Evolutionary conservation across 2,888 invertebrate genomes (phyloP).

Genomic region (Drosophila testacea): DNA sequence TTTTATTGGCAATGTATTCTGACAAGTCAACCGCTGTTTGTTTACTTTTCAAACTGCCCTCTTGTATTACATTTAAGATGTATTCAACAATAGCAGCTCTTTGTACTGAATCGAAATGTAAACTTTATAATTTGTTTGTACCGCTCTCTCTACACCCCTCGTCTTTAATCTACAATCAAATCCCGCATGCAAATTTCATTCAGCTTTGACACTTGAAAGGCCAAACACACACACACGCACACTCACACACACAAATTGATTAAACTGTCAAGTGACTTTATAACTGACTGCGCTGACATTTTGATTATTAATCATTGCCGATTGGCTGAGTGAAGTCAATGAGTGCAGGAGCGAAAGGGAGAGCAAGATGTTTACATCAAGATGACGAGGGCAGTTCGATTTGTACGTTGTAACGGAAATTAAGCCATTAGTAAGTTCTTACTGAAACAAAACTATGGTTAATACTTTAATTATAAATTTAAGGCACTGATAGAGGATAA

Average conservation of each 20-base stretch:
- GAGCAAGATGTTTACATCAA: neutral
- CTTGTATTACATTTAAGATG: conserved; percentile 11
- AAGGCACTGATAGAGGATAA: too few species aligned
- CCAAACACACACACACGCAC: conserved; percentile 35
- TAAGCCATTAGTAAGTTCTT: neutral
- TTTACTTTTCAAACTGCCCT: conserved; percentile 23
- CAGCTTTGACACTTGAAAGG: conserved; percentile 43
- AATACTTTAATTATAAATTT: too few species aligned
- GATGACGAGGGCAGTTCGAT: conserved; percentile 25
- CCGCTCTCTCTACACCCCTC: neutral
- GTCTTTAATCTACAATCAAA: conserved; percentile 14
- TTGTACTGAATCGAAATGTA: conserved; percentile 21
- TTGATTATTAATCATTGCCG: conserved; percentile 80
- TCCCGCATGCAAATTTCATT: conserved; percentile 54
- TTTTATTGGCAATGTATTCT: conserved; percentile 45
- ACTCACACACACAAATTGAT: conserved; percentile 65
- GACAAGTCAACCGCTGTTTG: conserved; percentile 41
- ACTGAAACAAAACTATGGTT: neutral
- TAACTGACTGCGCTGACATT: conserved; percentile 75
- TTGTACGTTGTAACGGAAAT: neutral
- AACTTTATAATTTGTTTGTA: conserved; percentile 62
- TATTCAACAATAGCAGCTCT: conserved; percentile 14
- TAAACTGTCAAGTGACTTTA: conserved; percentile 81
- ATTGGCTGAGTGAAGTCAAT: conserved; percentile 56
- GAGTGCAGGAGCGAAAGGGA: conserved; percentile 16